These are phyloP conservation scores for Apotomis turbidana DNA, from an alignment of 2,888 invertebrate genomes.

Conservation along the genomic window DNA sequence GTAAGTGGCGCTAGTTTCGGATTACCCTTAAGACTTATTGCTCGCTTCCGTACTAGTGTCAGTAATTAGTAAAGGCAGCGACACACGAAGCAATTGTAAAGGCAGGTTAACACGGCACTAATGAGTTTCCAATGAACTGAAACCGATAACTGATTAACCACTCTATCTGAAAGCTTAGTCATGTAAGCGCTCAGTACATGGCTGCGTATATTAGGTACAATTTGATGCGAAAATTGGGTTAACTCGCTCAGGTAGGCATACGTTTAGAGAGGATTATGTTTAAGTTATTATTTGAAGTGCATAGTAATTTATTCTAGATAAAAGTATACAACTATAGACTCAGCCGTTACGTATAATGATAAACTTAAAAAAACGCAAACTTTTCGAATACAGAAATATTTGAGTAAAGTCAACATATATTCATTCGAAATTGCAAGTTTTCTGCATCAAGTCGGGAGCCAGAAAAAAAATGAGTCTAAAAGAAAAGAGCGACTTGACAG, in stretches of 20 bases:
- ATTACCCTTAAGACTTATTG: too few relatives aligned
- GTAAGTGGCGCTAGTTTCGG: too few relatives aligned
- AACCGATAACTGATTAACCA: conserved; percentile 23
- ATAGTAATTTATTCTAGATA: too few relatives aligned
- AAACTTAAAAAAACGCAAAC: too few relatives aligned
- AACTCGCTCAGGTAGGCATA: not conserved
- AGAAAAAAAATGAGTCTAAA: too few relatives aligned
- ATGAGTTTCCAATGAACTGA: conserved; percentile 24
- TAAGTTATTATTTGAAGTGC: not conserved
- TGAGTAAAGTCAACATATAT: too few relatives aligned
- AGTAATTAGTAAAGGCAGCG: not conserved
- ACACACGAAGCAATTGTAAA: not conserved
- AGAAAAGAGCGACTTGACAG: too few relatives aligned
- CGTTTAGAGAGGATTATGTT: not conserved
- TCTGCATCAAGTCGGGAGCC: too few relatives aligned
- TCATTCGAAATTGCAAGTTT: too few relatives aligned
- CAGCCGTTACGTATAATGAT: too few relatives aligned
- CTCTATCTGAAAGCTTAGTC: conserved; percentile 15
- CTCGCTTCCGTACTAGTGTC: not conserved
- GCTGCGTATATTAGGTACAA: not conserved
- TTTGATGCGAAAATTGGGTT: not conserved
- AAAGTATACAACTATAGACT: too few relatives aligned
- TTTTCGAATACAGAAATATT: too few relatives aligned
- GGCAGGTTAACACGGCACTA: not conserved
- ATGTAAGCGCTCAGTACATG: conserved; percentile 7